phyloP scores from a whole-genome alignment of 2,797 vertebrate species.

The Heliangelus exortis region DNA sequence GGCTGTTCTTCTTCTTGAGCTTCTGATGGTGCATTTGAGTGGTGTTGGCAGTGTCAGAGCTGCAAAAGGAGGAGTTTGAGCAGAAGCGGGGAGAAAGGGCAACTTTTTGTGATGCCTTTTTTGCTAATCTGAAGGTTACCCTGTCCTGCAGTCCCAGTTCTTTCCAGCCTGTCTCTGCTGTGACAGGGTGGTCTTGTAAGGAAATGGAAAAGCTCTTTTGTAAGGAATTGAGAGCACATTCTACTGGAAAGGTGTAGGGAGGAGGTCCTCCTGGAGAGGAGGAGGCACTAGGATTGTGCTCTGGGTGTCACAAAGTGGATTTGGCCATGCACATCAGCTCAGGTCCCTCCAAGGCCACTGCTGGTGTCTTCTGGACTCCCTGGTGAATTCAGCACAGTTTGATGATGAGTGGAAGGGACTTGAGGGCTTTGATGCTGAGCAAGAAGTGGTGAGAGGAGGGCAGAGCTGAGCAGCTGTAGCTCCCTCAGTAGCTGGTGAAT shows the following conservation, averaged over 20 bases:
- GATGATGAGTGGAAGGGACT: not conserved
- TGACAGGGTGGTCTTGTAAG: not conserved
- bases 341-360: accelerated
- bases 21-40: not conserved
- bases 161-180: not conserved
- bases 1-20: not conserved
- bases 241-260: not conserved
- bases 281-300: not conserved
- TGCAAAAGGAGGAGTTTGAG: not conserved
- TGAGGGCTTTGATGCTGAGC: not conserved
- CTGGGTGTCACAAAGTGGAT: not conserved
- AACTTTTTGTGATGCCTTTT: not conserved
- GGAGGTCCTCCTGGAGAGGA: not conserved
- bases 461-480: not conserved
- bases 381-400: not conserved
- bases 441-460: not conserved
- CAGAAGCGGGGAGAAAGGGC: not conserved
- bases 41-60: not conserved
- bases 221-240: not conserved
- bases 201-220: not conserved
- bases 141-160: not conserved
- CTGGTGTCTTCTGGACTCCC: not conserved
- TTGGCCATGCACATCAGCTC: not conserved
- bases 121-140: not conserved
- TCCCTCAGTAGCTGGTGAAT: not conserved